Percentiles rank a stretch among this genome's conserved stretches.
Conservation (phyloP, 2,797 vertebrate species). For the Notoglanidium macrostoma region DNA sequence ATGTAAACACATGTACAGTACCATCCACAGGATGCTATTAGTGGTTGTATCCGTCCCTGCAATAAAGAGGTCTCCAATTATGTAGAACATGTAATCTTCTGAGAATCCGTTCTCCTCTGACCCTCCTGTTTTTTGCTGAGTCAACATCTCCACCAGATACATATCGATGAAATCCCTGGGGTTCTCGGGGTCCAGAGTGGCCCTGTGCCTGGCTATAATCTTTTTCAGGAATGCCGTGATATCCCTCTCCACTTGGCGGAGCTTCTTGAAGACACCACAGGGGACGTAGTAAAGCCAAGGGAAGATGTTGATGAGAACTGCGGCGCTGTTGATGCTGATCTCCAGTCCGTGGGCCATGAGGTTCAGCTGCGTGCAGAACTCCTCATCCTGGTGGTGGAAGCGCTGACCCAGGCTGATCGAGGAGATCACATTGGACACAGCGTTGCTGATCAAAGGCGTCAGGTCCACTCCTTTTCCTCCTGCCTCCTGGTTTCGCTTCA, state of each 20-base stretch:
- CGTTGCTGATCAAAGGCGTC: conserved; percentile 79
- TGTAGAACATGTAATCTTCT: conserved; percentile 93
- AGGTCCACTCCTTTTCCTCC: conserved; percentile 71
- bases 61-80: conserved; percentile 92
- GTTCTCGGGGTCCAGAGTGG: conserved; percentile 78
- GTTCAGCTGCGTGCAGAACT: conserved; percentile 82
- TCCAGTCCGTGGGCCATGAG: conserved; percentile 86
- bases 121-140: conserved; percentile 63
- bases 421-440: conserved; percentile 93
- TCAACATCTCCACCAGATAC: conserved; percentile 84
- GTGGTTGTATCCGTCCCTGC: conserved; percentile 96
- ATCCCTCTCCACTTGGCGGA: conserved; percentile 83
- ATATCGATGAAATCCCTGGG: conserved; percentile 93
- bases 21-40: conserved; percentile 90
- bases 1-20: conserved; percentile 88
- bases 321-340: conserved; percentile 79
- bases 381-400: conserved; percentile 82
- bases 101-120: conserved; percentile 80
- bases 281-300: conserved; percentile 89
- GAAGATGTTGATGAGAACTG: conserved; percentile 87
- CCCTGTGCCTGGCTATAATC: conserved; percentile 84
- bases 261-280: conserved; percentile 84
- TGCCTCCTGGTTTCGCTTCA: conserved; percentile 64
- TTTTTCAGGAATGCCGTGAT: conserved; percentile 87
- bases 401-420: conserved; percentile 87